These are phyloP conservation scores for Mormyrops attenuatus DNA, from an alignment of 2,797 vertebrate species.

Conservation along the genomic window DNA sequence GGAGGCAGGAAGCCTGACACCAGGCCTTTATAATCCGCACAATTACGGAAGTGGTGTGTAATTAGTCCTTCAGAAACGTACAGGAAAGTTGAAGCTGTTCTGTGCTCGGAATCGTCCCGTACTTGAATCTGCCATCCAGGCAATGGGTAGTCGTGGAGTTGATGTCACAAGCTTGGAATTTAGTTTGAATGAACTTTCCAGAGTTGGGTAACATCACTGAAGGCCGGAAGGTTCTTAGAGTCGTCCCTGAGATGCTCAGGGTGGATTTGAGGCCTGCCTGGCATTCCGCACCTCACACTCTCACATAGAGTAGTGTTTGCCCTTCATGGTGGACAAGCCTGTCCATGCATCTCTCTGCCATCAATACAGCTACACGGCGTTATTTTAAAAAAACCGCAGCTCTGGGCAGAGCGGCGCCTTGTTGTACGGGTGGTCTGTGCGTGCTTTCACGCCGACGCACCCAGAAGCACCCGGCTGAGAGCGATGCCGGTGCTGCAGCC, in stretches of 20 bases:
- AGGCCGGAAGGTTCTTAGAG: neutral
- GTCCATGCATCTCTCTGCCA: neutral
- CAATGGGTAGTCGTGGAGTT: neutral
- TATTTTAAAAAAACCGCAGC: neutral
- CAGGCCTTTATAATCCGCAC: conserved; percentile 36
- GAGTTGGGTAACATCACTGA: neutral
- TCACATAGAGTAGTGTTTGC: neutral
- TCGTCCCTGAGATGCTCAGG: neutral
- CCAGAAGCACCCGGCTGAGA: neutral
- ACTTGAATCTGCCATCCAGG: neutral
- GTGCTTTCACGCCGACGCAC: neutral
- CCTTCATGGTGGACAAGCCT: neutral
- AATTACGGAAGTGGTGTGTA: conserved; percentile 36
- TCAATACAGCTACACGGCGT: neutral
- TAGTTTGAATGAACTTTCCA: neutral
- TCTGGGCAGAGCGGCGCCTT: neutral
- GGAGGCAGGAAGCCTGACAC: conserved; percentile 41
- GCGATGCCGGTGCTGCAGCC: neutral
- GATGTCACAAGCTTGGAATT: neutral
- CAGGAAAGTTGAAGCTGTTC: conserved; percentile 10
- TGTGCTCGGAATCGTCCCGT: neutral
- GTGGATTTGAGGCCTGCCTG: neutral
- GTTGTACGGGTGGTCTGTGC: neutral
- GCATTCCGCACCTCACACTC: neutral
- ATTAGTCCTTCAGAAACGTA: conserved; percentile 18